A percentile compares a stretch with the other conserved stretches of the same genome.
These are phyloP conservation scores for Fistularia commersonii DNA, from an alignment of 2,797 vertebrate genomes.

Conservation along the genomic window DNA sequence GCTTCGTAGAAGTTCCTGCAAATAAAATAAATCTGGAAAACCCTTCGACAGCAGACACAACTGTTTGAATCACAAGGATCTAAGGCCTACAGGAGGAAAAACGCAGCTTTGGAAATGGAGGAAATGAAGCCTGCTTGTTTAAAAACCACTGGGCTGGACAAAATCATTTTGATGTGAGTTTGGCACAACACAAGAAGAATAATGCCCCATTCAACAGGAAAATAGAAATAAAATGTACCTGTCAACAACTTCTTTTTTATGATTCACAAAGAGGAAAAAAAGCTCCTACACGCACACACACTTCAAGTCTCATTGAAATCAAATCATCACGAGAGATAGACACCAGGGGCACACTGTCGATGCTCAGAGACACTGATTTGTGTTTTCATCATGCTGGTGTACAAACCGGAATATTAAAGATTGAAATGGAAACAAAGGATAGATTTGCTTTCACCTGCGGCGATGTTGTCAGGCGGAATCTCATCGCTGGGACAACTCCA, in stretches of 20 bases:
- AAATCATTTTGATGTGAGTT: slow-evolving; percentile 8
- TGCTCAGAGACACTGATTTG: slow-evolving; percentile 25
- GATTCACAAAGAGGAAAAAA: slow-evolving; percentile 25
- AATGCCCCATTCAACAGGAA: slow-evolving; percentile 34
- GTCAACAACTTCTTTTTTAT: slow-evolving; percentile 14
- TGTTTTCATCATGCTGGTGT: slow-evolving; percentile 51
- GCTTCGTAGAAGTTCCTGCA: too few relatives aligned
- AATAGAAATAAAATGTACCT: slow-evolving; percentile 1
- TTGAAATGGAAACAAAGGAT: not conserved
- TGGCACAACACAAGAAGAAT: slow-evolving; percentile 53
- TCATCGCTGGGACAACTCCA: too few relatives aligned
- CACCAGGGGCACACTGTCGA: slow-evolving; percentile 14
- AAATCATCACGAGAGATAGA: slow-evolving; percentile 16
- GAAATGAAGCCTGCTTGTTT: not conserved
- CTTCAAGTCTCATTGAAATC: slow-evolving; percentile 44
- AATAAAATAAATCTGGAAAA: too few relatives aligned
- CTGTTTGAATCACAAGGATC: slow-evolving; percentile 2
- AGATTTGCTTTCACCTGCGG: too few relatives aligned
- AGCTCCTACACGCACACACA: slow-evolving; percentile 13
- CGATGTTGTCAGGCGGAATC: too few relatives aligned
- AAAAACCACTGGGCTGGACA: too few relatives aligned
- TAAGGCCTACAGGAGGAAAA: slow-evolving; percentile 8
- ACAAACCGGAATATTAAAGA: slow-evolving; percentile 36
- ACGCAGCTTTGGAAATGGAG: not conserved
- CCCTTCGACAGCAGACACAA: not conserved